These are phyloP conservation scores for Argentina silus DNA, from an alignment of 2,797 vertebrate species.

Conservation along the genomic window DNA sequence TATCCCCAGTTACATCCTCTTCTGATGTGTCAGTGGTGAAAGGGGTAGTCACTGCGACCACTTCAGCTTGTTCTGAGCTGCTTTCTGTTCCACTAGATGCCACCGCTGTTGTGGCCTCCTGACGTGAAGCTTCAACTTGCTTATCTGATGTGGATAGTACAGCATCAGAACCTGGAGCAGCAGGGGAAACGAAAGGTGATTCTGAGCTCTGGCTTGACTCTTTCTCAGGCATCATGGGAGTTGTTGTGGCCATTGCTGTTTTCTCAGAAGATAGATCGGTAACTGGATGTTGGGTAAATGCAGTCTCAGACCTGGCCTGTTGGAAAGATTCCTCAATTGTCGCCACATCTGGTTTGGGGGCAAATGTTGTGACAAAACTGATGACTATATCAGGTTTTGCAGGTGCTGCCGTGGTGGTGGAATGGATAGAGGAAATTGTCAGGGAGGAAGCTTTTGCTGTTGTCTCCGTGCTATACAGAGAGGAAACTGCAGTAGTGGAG, in stretches of 20 bases:
- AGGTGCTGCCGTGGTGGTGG: neutral
- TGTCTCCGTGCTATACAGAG: neutral
- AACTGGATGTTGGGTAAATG: conserved; percentile 21
- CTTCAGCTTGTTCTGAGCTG: conserved; percentile 17
- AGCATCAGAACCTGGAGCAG: conserved; percentile 9
- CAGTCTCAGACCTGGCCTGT: conserved; percentile 25
- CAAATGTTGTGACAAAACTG: conserved; percentile 25
- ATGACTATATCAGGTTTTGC: conserved; percentile 12
- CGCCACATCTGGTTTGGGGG: conserved; percentile 7
- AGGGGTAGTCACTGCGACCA: neutral
- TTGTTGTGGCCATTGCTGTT: conserved; percentile 53
- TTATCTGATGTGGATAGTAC: conserved; percentile 19
- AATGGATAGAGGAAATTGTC: conserved; percentile 7
- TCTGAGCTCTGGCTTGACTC: conserved; percentile 27
- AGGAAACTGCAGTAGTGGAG: neutral
- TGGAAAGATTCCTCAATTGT: conserved; percentile 14
- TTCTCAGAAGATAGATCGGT: conserved; percentile 15
- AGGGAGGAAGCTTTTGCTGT: neutral
- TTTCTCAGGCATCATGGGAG: conserved; percentile 29
- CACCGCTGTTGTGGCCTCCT: conserved; percentile 24
- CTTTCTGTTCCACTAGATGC: conserved; percentile 20
- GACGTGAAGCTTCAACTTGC: conserved; percentile 13
- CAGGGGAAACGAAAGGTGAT: conserved; percentile 19
- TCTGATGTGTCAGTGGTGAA: neutral
- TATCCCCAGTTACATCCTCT: neutral